phyloP scores from a whole-genome alignment of 2,797 vertebrate genomes.

The Helicolenus hilgendorfi region DNA sequence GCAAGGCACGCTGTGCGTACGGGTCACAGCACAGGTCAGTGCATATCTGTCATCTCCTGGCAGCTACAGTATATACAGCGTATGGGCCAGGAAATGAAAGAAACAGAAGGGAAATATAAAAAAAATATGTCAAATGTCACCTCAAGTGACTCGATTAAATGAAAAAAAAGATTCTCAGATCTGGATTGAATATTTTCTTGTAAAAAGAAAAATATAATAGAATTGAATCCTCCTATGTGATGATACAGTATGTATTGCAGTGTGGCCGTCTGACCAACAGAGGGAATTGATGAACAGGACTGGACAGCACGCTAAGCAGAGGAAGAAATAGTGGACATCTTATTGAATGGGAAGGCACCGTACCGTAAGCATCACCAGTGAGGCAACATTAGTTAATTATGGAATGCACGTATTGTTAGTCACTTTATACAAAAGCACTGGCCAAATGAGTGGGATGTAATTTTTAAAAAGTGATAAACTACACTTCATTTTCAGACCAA shows the following conservation, averaged over 20 bases:
- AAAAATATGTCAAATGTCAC: constrained; percentile 20
- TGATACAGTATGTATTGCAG: background rate
- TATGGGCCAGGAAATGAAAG: constrained; percentile 15
- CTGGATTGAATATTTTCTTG: background rate
- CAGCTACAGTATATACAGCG: constrained; percentile 22
- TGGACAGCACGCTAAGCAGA: background rate
- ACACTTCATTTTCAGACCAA: background rate
- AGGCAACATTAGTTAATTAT: background rate
- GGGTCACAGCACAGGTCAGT: constrained; percentile 69
- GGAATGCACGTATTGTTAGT: background rate
- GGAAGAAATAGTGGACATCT: background rate
- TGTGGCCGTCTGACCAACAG: constrained; percentile 23
- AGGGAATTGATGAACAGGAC: background rate
- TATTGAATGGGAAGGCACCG: background rate
- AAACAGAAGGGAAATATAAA: background rate
- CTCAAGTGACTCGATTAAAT: background rate
- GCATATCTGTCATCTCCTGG: constrained; percentile 66
- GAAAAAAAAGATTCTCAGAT: background rate
- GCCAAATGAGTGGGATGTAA: background rate
- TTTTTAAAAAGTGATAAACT: background rate
- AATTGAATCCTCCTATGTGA: background rate
- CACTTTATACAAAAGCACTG: background rate
- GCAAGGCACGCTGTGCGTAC: constrained; percentile 48
- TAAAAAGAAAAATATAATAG: background rate
- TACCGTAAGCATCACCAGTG: background rate